A percentile compares a stretch with the other conserved stretches of the same genome.
These are phyloP conservation scores for Drosophila algonquin DNA, from an alignment of 2,888 invertebrate species.

Conservation along the genomic window DNA sequence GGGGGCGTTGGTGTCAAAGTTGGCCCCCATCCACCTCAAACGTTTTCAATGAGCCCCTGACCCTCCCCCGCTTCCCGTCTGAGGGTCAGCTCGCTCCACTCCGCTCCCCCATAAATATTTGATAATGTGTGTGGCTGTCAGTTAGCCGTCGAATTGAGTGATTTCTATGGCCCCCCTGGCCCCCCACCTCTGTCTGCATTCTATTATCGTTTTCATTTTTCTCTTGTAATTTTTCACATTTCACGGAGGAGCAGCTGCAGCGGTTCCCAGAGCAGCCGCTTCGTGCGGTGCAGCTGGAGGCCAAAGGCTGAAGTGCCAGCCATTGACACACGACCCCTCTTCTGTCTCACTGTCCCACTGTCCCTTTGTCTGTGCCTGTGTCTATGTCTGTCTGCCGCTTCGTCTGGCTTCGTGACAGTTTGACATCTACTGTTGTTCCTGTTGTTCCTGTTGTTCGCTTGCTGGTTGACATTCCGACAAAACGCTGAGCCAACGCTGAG, in stretches of 20 bases:
- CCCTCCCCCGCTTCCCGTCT: constrained; percentile 29
- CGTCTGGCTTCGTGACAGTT: constrained; percentile 54
- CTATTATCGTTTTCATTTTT: constrained; percentile 28
- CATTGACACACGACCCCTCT: constrained; percentile 37
- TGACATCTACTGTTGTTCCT: constrained; percentile 31
- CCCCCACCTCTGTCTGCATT: constrained; percentile 4
- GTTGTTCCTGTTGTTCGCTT: constrained; percentile 44
- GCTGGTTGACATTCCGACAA: constrained; percentile 71
- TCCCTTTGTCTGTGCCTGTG: neutral
- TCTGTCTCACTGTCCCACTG: neutral
- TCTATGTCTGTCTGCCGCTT: neutral
- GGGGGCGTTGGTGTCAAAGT: constrained; percentile 73
- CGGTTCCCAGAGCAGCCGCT: constrained; percentile 56
- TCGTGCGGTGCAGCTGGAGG: constrained; percentile 53
- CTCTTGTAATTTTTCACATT: constrained; percentile 58
- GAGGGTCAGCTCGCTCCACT: neutral
- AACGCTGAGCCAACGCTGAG: constrained; percentile 39
- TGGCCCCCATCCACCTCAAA: constrained; percentile 47
- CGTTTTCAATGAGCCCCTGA: constrained; percentile 64
- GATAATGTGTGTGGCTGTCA: constrained; percentile 75
- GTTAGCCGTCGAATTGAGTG: constrained; percentile 75
- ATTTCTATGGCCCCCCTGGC: constrained; percentile 52
- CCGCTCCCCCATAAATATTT: constrained; percentile 63
- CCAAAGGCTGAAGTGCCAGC: constrained; percentile 33
- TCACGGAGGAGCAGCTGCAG: constrained; percentile 57